Evolutionary conservation across 53 echinoderm and acorn worm genomes (phyloP), one percentile per base, ranked within the genome.

Genomic region (Paelopatides confundens): DNA sequence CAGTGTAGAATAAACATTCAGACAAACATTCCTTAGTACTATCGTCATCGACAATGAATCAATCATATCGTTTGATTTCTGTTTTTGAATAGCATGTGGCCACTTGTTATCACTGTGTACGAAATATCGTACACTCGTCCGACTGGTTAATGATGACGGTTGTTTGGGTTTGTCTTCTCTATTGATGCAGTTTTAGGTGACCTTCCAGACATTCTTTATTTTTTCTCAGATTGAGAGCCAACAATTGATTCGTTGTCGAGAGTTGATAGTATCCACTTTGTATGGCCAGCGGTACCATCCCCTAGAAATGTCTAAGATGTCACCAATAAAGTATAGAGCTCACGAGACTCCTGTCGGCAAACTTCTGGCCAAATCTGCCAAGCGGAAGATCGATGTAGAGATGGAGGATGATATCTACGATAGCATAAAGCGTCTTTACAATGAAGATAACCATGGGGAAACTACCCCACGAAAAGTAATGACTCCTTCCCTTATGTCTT

Each of bases 361-460:
- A n/a, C 30, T 32, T 17, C 66, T 62, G 65, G 46, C 62, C 54
- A 93, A 89, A 77, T 38, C 87, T 29, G 89, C 92, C 71, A 95
- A 95, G 82, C 96, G 94, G n/a, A 96, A 94, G 93, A 93, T 93
- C 31, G 78, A 87, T 48, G 54, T 63, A 34, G 88, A 89, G 63
- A 85, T 81, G 37, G 91, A 92, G 36, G 87, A 85, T n/a, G 92
- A 98, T 65, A 92, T 94, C 90, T 87, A 76, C 31, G 91, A 89
- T 64, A 95, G 93, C 64, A 94, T 98, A 69, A 98, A 98, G 95
- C 95, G 95, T 89, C 94, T 95, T 85, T 92, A 95, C 65, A 92
- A 98, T 67, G 93, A 94, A 93, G 95, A 94, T 85, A 81, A 87
- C 31, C 52, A 62, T 35, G 79, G 85, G 68, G 78, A 85, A 34